These are phyloP conservation scores for Muschampia plurimacula DNA, from an alignment of 2,888 invertebrate species.

Conservation along the genomic window DNA sequence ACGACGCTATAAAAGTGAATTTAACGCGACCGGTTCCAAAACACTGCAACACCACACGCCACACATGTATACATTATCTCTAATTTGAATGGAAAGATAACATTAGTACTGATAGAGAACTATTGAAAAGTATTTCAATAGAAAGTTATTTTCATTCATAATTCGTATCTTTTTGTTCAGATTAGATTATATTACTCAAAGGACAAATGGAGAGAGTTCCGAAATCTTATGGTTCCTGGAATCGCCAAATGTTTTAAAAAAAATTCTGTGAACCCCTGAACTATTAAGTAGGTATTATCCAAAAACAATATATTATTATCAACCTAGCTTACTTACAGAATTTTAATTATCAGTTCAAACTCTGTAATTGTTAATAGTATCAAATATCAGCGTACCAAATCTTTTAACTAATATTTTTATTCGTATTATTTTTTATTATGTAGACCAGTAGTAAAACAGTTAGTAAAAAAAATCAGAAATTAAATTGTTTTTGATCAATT, in stretches of 20 bases:
- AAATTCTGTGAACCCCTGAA: neutral
- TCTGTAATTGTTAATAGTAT: too few species aligned
- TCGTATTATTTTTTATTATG: too few species aligned
- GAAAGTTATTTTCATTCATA: conserved; percentile 13
- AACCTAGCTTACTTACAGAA: neutral
- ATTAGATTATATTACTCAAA: conserved; percentile 6
- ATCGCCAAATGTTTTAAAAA: neutral
- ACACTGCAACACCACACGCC: conserved; percentile 18
- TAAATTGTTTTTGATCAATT: too few species aligned
- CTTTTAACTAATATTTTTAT: too few species aligned
- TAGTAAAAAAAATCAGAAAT: too few species aligned
- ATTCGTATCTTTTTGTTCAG: neutral
- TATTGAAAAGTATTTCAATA: conserved; percentile 3
- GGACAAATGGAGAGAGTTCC: neutral
- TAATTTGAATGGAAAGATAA: conserved; percentile 31
- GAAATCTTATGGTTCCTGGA: neutral
- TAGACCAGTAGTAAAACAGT: too few species aligned
- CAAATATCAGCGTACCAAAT: too few species aligned
- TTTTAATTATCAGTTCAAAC: neutral
- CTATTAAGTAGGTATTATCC: too few species aligned
- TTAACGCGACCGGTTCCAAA: conserved; percentile 46
- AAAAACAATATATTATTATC: neutral
- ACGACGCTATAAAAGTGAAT: conserved; percentile 62
- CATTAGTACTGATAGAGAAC: neutral
- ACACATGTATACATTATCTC: conserved; percentile 8